phyloP scores from a whole-genome alignment of 2,888 invertebrate genomes.

The Frankliniella intonsa region DNA sequence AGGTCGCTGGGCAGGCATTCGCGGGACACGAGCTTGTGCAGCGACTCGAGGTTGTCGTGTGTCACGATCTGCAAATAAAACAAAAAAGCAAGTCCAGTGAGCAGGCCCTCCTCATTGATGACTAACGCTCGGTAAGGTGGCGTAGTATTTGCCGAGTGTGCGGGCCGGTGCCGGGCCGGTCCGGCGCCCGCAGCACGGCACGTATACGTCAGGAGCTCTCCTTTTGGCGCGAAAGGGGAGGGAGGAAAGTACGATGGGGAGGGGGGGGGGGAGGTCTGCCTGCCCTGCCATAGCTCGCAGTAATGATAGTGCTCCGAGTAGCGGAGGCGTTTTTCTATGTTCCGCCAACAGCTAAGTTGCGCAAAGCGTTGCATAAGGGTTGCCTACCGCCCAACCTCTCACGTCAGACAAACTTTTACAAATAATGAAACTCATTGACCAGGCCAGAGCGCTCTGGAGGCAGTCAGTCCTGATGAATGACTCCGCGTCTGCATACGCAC shows the following conservation, averaged over 20 bases:
- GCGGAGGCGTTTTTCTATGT: conserved; percentile 15
- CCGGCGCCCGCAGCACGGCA: no score
- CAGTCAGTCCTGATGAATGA: no score
- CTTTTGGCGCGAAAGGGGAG: not conserved
- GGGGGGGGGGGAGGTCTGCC: not conserved
- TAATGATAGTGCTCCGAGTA: conserved; percentile 14
- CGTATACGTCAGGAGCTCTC: not conserved
- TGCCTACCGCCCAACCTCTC: not conserved
- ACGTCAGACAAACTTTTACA: no score
- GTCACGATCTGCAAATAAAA: not conserved
- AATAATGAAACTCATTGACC: no score
- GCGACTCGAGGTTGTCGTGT: not conserved
- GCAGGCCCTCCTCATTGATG: not conserved
- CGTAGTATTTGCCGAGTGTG: no score
- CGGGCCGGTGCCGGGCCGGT: no score
- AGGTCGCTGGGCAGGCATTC: conserved; percentile 3
- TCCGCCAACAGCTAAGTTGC: not conserved
- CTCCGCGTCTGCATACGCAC: no score
- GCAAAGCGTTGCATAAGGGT: not conserved
- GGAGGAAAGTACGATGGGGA: no score
- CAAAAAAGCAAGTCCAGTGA: not conserved
- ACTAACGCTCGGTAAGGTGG: no score
- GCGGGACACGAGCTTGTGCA: not conserved
- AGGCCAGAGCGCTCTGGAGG: no score
- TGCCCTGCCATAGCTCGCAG: not conserved